Base-by-base conservation (phyloP, 2,888 invertebrate genomes). In the Cenopis cana region DNA sequence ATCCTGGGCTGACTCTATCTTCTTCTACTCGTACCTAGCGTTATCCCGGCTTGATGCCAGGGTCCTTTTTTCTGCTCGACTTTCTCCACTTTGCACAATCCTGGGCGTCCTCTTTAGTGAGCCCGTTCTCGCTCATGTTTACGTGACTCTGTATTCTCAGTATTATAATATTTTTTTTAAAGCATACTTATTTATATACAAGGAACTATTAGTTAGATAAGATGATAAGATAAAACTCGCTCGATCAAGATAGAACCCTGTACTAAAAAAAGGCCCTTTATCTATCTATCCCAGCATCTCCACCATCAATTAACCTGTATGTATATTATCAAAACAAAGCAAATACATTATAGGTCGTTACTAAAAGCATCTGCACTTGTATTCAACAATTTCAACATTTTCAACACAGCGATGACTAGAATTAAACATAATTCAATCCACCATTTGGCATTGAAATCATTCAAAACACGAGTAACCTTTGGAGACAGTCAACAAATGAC, bases 401-500 rank as follows among this genome's bases (percentile, higher is more conserved):
- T 59, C 20, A 70, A 50, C 52, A 49, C 12, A 38, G 36, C 20
- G 62, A 56, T 59, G 62, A 69, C 24, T 54, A 52, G 59, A 33
- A 65, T 60, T 59, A 49, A 54, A 60, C 70, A 66, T 54, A 70
- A 66, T 18, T 52, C 41, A 54, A 70, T 66, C 46, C 29, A 64
- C 68, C 59, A 55, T 59, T 70, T 65, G 59, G 59, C 70, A 70
- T 70, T 70, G 70, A 60, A 57, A 50, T 62, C 20, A 49, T 65
- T 41, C 69, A 64, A 24, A 56, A 59, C 65, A 52, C 49, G 46
- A 14, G 68, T 38, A 12, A 17, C 57, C 69, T 65, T 52, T 41
- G 10, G 36, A 66, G 12, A 65, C 20, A 60, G 72, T 74, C 61
- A 76, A 62, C 56, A 70, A 55, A 72, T 78, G 79, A 80, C 79